These are phyloP conservation scores for Egretta garzetta DNA, from an alignment of 2,113 vertebrate species.

Conservation along the genomic window DNA sequence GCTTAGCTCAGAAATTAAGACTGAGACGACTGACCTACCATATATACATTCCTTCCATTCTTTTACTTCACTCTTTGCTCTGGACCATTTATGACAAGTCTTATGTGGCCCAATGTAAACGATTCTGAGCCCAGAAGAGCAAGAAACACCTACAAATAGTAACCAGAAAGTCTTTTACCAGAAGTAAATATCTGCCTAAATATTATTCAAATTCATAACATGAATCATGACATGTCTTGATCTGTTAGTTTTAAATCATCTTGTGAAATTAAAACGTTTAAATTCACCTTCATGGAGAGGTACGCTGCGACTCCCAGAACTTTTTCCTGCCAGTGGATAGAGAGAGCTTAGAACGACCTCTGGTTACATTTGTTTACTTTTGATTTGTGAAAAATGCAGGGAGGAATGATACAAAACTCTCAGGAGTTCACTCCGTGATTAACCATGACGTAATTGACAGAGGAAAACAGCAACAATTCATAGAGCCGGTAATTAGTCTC, in stretches of 20 bases:
- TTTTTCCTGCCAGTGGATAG: not conserved
- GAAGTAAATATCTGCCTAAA: not conserved
- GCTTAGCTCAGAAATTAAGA: not conserved
- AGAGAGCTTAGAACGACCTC: not conserved
- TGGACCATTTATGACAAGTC: not conserved
- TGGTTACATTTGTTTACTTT: not conserved
- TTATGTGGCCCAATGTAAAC: not conserved
- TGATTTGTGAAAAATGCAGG: conserved; percentile 12
- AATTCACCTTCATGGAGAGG: not conserved
- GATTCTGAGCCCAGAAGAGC: not conserved
- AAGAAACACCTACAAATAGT: not conserved
- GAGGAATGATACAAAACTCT: conserved; percentile 48
- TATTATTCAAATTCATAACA: not conserved
- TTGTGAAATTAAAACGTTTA: conserved; percentile 30
- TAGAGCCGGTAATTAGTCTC: conserved; percentile 62
- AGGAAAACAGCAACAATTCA: conserved; percentile 65
- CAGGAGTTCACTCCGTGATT: conserved; percentile 58
- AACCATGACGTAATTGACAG: conserved; percentile 65
- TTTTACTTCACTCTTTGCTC: not conserved
- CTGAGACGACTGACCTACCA: not conserved
- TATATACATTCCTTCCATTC: not conserved
- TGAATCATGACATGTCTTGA: not conserved
- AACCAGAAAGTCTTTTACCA: not conserved
- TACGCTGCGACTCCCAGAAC: not conserved
- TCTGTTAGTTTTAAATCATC: not conserved